Base-by-base conservation (phyloP, 1,140 invertebrate species). In the Elysia chlorotica region DNA sequence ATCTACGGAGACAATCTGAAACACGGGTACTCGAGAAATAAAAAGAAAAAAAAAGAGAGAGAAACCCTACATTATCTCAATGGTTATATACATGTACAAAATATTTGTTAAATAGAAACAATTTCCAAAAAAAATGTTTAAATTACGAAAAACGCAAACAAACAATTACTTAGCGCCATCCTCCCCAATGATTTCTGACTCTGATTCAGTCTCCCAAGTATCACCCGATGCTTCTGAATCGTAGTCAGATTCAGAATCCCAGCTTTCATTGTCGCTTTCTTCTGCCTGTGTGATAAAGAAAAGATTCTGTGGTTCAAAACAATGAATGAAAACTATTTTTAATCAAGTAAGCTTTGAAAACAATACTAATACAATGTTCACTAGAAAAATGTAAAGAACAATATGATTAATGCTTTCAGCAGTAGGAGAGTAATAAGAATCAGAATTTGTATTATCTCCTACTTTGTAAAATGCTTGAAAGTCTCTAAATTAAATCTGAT, bases 121-220 rank as follows among this genome's bases (percentile, higher is more conserved):
- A n/a, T 63, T 14, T 63, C 14, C 14, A 6, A 6, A 63, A 31
- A 31, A 4, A 31, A 33, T 31, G 10, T 17, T 31, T 4, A 5
- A 6, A 6, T 63, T n/a, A 63, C 61, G 30, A 35, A 28, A 23
- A 28, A 6, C 23, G 30, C 25, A 63, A 28, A 36, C 2, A 4
- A 65, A 6, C 10, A 2, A 53, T 59, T 74, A 62, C 70, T 69
- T 71, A 6, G 25, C 74, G 48, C 65, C 76, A 31, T 67, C 72
- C 31, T 63, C 73, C 19, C 37, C 74, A 63, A 76, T 65, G 25
- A 65, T 63, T 38, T 78, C 76, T 41, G 74, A 69, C 69, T 81
- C 80, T 61, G 76, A 76, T 57, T 82, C 81, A 0, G 81, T 82
- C 59, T 81, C 81, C 81, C 81, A 82, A 35, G 68, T 68, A 23